Evolutionary conservation across 2,888 invertebrate species (phyloP), one percentile per base, ranked within the genome.

Genomic region (Thysanoteuthis rhombus): DNA sequence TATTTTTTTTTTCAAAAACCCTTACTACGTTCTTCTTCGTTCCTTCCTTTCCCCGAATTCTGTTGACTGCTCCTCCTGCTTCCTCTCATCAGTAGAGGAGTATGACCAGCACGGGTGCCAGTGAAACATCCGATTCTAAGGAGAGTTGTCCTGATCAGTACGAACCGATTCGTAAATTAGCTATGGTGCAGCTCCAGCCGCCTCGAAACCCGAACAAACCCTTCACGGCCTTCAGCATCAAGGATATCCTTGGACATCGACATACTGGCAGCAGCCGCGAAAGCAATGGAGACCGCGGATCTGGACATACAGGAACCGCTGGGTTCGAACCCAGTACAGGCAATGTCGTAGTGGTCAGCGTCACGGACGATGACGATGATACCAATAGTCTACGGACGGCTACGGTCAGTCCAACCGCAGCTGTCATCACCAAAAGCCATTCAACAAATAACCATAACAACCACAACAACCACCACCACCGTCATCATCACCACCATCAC

Each of bases 121-220:
- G 94, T 93, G 90, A 94, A 52, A 22, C 94, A 40, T 94, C 94
- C 89, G 95, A 94, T 93, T 94, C 95, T n/a, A 94, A 94, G 52
- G 94, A 95, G 38, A 94, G 94, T 91, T 93, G 94, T 91, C 93
- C 95, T 90, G 95, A 95, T 94, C 95, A 95, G 94, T 96, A 96
- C 94, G 96, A 95, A 93, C 95, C 96, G 38, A 95, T 96, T 45
- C 95, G 95, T 45, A 95, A 95, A 93, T 94, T 96, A 75, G 95
- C 96, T 16, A 96, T 96, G 96, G 95, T 95, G 0, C 95, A 95
- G 92, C 94, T 96, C 2, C 96, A 96, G 75, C 96, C 96, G 19
- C 96, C 96, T 3, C 94, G 95, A 93, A 96, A 96, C 93, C 96
- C 96, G 38, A 95, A 95, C 94, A 96, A 96, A 94, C 96, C 96